Percentiles rank a stretch among this genome's conserved stretches.
Conservation (phyloP, 2,797 vertebrate species). For the Rhinogobio ventralis region DNA sequence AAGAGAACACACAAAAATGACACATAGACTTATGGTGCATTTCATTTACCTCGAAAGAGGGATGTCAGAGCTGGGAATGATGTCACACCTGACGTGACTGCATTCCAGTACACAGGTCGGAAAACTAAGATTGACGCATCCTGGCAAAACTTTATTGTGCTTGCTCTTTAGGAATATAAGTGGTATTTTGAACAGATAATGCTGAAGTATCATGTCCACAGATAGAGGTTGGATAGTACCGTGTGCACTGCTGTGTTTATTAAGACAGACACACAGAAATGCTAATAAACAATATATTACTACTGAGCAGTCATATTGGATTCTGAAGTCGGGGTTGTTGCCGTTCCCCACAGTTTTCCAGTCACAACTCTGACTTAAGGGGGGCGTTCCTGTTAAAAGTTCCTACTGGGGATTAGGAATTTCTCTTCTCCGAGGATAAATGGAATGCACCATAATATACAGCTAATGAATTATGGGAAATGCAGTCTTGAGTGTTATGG, state of each 20-base stretch:
- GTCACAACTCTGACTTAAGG: neutral
- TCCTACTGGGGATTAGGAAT: neutral
- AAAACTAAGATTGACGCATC: too few relatives aligned
- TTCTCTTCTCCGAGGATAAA: neutral
- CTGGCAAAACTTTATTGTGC: too few relatives aligned
- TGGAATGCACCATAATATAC: neutral
- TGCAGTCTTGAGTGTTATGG: slow-evolving; percentile 12
- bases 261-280: too few relatives aligned
- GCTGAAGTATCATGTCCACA: too few relatives aligned
- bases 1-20: slow-evolving; percentile 21
- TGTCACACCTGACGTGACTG: neutral
- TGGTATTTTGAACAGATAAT: too few relatives aligned
- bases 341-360: neutral
- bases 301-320: neutral
- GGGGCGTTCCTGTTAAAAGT: neutral
- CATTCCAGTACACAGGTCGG: too few relatives aligned
- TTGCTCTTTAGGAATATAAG: too few relatives aligned
- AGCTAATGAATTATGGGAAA: slow-evolving; percentile 23
- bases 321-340: neutral
- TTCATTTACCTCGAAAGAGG: neutral
- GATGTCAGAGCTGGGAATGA: neutral
- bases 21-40: neutral
- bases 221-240: too few relatives aligned
- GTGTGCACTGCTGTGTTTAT: too few relatives aligned
- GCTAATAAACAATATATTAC: neutral